A percentile compares a stretch with the other conserved stretches of the same genome.
Conservation (phyloP, 2,797 vertebrate species). For the Cossypha niveicapilla region DNA sequence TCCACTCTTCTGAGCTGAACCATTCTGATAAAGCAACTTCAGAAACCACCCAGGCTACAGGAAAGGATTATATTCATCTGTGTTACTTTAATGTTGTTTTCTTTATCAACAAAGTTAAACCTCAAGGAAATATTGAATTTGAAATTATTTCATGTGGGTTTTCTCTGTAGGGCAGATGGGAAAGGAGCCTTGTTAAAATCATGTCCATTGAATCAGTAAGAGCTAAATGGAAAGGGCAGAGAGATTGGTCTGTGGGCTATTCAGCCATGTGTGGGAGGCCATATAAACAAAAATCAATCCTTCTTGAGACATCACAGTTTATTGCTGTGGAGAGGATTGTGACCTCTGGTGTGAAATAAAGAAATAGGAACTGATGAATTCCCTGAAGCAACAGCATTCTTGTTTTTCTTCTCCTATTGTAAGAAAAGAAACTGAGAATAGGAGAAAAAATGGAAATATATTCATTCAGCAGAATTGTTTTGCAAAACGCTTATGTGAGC, state of each 20-base stretch:
- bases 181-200: background rate
- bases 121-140: background rate
- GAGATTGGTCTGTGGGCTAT: background rate
- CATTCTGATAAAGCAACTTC: background rate
- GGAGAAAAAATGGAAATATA: background rate
- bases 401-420: constrained; percentile 18
- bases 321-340: constrained; percentile 55
- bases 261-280: background rate
- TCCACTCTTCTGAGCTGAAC: background rate
- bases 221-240: background rate
- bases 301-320: constrained; percentile 34
- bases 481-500: background rate
- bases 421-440: background rate
- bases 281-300: constrained; percentile 35
- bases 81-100: constrained; percentile 2
- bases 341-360: constrained; percentile 28
- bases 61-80: background rate
- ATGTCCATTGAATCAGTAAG: background rate
- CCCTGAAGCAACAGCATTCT: background rate
- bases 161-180: background rate
- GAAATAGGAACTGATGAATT: constrained; percentile 19
- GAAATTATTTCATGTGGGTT: background rate
- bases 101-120: constrained; percentile 3
- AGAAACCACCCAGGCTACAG: background rate
- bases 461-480: background rate